Percentiles rank a stretch among this genome's conserved stretches.
These are phyloP conservation scores for Dione vanillae DNA, from an alignment of 2,888 invertebrate species.

Conservation along the genomic window DNA sequence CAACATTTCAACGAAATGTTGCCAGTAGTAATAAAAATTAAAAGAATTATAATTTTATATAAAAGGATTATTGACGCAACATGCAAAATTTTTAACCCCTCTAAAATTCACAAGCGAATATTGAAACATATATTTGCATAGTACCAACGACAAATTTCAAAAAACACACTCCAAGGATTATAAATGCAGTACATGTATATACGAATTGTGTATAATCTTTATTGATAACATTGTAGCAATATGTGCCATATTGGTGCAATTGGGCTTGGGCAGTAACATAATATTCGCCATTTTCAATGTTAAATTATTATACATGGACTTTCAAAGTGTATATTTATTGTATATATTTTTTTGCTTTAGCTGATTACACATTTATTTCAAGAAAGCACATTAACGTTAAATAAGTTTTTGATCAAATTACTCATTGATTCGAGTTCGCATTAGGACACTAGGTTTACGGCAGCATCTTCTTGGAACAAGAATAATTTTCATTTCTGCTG, in stretches of 20 bases:
- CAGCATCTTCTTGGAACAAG: constrained; percentile 57
- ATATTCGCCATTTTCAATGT: too few relatives aligned
- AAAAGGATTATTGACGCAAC: too few relatives aligned
- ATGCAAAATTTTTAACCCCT: too few relatives aligned
- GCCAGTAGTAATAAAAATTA: too few relatives aligned
- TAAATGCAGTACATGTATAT: not conserved
- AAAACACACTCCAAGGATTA: not conserved
- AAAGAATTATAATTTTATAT: too few relatives aligned
- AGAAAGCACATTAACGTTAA: not conserved
- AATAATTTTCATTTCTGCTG: constrained; percentile 59
- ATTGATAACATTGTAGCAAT: not conserved
- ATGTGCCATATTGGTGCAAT: not conserved
- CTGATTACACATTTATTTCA: not conserved
- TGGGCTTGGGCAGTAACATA: not conserved
- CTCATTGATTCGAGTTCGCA: constrained; percentile 15
- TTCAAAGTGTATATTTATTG: not conserved
- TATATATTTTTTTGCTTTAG: not conserved
- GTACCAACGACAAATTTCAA: not conserved
- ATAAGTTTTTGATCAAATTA: constrained; percentile 16
- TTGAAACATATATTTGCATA: not conserved
- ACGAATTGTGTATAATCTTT: not conserved
- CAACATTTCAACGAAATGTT: too few relatives aligned
- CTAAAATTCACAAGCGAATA: not conserved
- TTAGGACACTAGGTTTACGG: constrained; percentile 38
- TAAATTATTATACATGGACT: too few relatives aligned